Percentiles rank a stretch among this genome's conserved stretches.
Evolutionary conservation across 2,797 vertebrate genomes (phyloP).

Genomic region (Rhinella marina): DNA sequence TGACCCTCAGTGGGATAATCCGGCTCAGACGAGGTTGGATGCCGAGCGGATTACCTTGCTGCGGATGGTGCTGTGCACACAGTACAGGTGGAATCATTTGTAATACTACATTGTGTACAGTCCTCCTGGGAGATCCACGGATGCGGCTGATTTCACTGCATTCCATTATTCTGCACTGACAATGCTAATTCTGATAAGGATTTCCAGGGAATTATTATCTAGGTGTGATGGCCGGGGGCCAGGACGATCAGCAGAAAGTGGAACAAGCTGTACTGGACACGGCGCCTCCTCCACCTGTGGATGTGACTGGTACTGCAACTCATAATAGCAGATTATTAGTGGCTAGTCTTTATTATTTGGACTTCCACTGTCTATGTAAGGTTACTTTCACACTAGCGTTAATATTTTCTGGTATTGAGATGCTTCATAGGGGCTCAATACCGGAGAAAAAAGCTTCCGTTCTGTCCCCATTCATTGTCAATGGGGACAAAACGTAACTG

Average conservation of each 20-base stretch:
- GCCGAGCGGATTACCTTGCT: constrained; percentile 60
- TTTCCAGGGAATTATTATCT: neutral
- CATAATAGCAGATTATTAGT: no score
- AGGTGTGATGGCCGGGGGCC: no score
- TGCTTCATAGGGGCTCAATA: no score
- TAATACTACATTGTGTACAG: constrained; percentile 3
- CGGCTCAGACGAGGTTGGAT: constrained; percentile 61
- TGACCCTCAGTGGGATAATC: constrained; percentile 58
- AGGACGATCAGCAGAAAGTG: no score
- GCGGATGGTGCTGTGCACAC: constrained; percentile 30
- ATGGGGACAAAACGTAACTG: no score
- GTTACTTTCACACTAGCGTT: no score
- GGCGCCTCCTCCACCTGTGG: neutral
- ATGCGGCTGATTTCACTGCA: neutral
- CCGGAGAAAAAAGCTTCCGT: no score
- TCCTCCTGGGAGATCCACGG: constrained; percentile 26
- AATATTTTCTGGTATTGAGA: no score
- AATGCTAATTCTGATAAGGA: neutral
- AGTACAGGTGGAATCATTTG: constrained; percentile 46
- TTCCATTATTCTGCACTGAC: neutral
- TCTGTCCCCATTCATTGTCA: no score
- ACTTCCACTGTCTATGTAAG: no score
- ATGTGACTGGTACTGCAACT: no score
- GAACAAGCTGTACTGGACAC: neutral
- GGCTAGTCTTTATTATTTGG: no score